Evolutionary conservation across 2,888 invertebrate genomes (phyloP), one percentile per base, ranked within the genome.

Genomic region (Hyposoter didymator): DNA sequence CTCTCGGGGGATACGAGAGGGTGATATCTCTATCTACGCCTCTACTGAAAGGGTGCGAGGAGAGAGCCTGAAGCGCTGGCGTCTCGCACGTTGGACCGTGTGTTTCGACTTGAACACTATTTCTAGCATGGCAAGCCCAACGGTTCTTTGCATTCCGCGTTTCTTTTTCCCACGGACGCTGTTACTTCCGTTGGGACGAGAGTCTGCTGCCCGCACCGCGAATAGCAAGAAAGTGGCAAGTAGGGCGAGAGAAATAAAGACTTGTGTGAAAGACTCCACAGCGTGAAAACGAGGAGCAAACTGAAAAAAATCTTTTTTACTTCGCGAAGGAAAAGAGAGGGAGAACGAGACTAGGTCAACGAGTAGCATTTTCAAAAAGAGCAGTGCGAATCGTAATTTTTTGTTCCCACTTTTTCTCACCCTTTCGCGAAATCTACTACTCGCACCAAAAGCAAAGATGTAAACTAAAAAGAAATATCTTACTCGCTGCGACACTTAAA

Each of bases 21-120:
- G 90, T 90, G 90, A 90, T 89, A 90, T 90, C 90, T 90, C 90
- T 90, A 90, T 90, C 89, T 88, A 84, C 78, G 70, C 85, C 28
- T 28, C 14, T 14, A 74, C 85, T 84, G 69, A 85, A 67, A 66
- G 64, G 32, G 47, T 35, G 39, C 35, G 39, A 35, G 14, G 14
- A 59, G 28, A 59, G 59, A 72, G 89, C 90, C 89, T 84, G 82
- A 75, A 87, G 88, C 90, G 87, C 5, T 52, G 22, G 69, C 43
- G 87, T 88, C 87, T 87, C 84, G 43, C 43, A 49, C 55, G 45
- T 55, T 47, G 84, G 86, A 84, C 87, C 84, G 88, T 87, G 87
- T 87, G 88, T 81, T 80, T 85, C 84, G 82, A 78, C 84, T 87
- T 84, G 72, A 49, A 64, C 49, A 66, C 76, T 49, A 64, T 66